phyloP scores from a whole-genome alignment of 37 sponge, comb jelly and placozoan species.

The Tethya wilhelma region DNA sequence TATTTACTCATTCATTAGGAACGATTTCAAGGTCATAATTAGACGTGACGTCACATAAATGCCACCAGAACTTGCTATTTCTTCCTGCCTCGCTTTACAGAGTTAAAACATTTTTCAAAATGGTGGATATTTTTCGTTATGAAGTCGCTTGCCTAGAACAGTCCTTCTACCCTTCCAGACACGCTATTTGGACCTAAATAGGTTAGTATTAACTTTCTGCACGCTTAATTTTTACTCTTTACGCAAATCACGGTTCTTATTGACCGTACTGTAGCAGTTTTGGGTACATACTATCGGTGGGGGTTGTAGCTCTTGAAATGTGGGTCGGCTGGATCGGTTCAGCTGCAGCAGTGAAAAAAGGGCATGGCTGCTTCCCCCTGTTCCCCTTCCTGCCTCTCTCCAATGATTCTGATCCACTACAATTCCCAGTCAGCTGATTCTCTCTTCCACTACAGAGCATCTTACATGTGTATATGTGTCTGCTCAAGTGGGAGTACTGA shows the following conservation, averaged over 20 bases:
- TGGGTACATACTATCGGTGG: too few relatives aligned
- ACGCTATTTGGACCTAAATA: neutral
- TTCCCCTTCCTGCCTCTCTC: slow-evolving; percentile 32
- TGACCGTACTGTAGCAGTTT: too few relatives aligned
- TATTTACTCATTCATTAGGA: slow-evolving; percentile 70
- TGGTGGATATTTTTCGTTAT: slow-evolving; percentile 58
- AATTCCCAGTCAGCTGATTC: too few relatives aligned
- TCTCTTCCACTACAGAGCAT: too few relatives aligned
- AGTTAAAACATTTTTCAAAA: slow-evolving; percentile 59
- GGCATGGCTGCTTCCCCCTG: slow-evolving; percentile 49
- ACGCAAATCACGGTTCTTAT: too few relatives aligned
- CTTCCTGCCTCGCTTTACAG: slow-evolving; percentile 72
- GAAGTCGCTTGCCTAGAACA: neutral
- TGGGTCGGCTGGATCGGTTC: too few relatives aligned
- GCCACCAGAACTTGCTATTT: slow-evolving; percentile 47
- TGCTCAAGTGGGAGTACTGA: too few relatives aligned
- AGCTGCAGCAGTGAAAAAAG: neutral
- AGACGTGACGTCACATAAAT: slow-evolving; percentile 81
- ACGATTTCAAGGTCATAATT: slow-evolving; percentile 72
- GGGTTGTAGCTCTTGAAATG: too few relatives aligned
- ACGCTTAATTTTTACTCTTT: slow-evolving; percentile 10
- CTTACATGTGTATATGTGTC: too few relatives aligned
- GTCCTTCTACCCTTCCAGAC: neutral
- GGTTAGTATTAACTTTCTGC: slow-evolving; percentile 35
- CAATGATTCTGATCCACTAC: too few relatives aligned